Conservation (phyloP, 2,113 vertebrate genomes). For the Oryzias javanicus region DNA sequence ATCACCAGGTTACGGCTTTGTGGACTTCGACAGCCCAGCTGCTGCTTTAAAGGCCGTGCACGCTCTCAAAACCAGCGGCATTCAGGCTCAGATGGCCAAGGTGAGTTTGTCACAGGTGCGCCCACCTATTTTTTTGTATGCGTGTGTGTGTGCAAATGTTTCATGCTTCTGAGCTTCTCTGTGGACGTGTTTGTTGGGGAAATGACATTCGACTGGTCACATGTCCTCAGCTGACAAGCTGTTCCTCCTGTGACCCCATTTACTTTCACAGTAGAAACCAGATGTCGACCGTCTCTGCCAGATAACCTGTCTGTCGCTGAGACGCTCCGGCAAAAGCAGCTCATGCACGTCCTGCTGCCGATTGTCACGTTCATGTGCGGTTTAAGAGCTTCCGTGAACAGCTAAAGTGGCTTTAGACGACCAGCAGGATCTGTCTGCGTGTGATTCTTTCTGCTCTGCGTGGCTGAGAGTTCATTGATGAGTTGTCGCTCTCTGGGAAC, state of each 20-base stretch:
- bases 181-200: constrained; percentile 37
- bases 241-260: constrained; percentile 70
- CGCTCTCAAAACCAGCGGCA: constrained; percentile 93
- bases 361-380: too few species aligned
- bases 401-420: constrained; percentile 8
- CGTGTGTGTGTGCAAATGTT: constrained; percentile 40
- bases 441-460: constrained; percentile 14
- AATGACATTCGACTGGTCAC: constrained; percentile 62
- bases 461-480: constrained; percentile 44
- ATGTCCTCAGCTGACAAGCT: constrained; percentile 66
- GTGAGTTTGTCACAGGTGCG: constrained; percentile 72
- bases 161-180: constrained; percentile 42
- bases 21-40: constrained; percentile 97
- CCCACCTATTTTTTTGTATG: constrained; percentile 5
- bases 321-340: constrained; percentile 32
- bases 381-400: too few species aligned
- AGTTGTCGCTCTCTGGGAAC: constrained; percentile 49
- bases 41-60: constrained; percentile 97
- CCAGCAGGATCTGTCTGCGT: constrained; percentile 16
- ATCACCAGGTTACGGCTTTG: constrained; percentile 94
- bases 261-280: constrained; percentile 68
- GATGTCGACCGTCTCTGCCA: constrained; percentile 63
- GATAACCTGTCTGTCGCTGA: constrained; percentile 57
- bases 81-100: constrained; percentile 99
- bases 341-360: constrained; percentile 11